Base-by-base conservation (phyloP, 2,113 vertebrate species). In the Microtus montanus region DNA sequence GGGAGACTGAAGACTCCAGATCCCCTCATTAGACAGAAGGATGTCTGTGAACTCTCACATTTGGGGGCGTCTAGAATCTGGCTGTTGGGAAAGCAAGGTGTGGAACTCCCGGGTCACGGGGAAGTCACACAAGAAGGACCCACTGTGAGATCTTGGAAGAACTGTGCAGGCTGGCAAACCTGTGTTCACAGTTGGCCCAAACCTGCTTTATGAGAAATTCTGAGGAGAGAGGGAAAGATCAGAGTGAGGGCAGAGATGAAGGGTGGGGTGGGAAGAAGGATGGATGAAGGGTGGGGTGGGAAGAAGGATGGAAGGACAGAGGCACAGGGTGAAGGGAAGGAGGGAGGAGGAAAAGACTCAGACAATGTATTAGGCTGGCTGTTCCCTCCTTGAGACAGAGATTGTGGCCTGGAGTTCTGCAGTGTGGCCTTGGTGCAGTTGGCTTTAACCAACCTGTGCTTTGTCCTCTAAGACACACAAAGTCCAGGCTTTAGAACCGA, bases 21-120 rank as follows among this genome's bases (percentile, higher is more conserved):
- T 20, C 20, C 49, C 12, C 8, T 22, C 28, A 3, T 7, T 5
- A 58, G 24, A 5, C 2, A 44, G 7, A 84, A 44, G 87, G 63
- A 35, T 5, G 1, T 4, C 61, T 61, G 74, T 24, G 38, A 35
- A 14, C 2, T 49, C 8, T 10, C 17, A 12, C 3, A 28, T 11
- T 2, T 1, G 35, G 24, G 87, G n/a, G 3, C 49, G 8, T 13
- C 41, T 38, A 5, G 17, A 44, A 58, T 11, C 4, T 7, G 49
- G 7, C 73, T 26, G 19, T 2, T 11, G 26, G 47, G 15, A 84
- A 68, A 38, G 30, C 28, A 3, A 7, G 7, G 8, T 70, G 68
- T 30, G 5, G 15, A 0, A 7, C 14, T 8, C 70, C n/a, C 8
- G 12, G 24, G 5, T 30, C 11, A 13, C 1, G 0, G 0, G 11